These are phyloP conservation scores for Eupsittula cactorum DNA, from an alignment of 2,113 vertebrate species.

Conservation along the genomic window DNA sequence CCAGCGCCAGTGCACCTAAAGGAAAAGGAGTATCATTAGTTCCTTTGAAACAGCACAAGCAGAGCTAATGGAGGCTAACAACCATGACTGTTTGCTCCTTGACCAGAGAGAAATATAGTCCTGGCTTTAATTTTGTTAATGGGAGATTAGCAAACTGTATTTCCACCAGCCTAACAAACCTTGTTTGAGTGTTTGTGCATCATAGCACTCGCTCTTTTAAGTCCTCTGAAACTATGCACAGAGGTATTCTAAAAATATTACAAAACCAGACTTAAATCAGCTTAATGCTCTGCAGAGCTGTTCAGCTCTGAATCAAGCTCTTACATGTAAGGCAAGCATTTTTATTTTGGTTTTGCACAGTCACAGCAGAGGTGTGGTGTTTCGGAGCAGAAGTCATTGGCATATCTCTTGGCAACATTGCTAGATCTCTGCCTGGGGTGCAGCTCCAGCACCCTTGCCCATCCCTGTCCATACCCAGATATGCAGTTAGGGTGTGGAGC, in stretches of 20 bases:
- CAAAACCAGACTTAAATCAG: neutral
- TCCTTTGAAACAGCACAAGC: neutral
- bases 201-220: neutral
- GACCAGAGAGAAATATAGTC: neutral
- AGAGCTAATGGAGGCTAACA: neutral
- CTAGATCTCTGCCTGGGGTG: neutral
- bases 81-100: neutral
- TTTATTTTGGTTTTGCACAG: neutral
- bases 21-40: neutral
- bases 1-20: neutral
- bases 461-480: neutral
- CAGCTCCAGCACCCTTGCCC: neutral
- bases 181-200: neutral
- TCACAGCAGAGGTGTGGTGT: neutral
- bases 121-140: constrained; percentile 16
- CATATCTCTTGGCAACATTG: accelerated
- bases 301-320: neutral
- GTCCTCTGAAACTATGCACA: neutral
- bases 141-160: neutral
- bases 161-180: neutral
- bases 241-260: neutral
- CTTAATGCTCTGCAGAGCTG: neutral
- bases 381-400: neutral
- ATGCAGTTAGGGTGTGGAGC: too few relatives aligned
- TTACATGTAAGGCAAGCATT: neutral